These are phyloP conservation scores for Craterocephalus amniculus DNA, from an alignment of 2,797 vertebrate genomes.

Conservation along the genomic window DNA sequence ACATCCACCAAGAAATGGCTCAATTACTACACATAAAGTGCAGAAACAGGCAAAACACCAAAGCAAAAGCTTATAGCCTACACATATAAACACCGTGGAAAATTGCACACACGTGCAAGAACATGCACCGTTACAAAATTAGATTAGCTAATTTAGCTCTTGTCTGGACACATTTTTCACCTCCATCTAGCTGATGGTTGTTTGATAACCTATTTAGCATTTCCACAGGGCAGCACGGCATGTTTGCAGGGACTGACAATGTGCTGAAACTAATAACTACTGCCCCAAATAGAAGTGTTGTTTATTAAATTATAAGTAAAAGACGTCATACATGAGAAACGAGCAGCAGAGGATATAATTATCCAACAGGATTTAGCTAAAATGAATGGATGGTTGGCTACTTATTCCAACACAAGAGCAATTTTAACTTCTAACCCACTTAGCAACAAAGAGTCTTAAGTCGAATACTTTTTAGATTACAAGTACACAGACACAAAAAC, in stretches of 20 bases:
- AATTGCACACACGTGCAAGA: conserved; percentile 29
- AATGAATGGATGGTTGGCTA: conserved; percentile 34
- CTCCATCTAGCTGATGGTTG: conserved; percentile 61
- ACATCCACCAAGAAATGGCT: conserved; percentile 68
- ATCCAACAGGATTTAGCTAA: conserved; percentile 44
- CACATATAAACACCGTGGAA: conserved; percentile 44
- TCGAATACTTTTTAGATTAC: neutral
- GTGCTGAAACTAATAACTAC: conserved; percentile 68
- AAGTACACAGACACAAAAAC: neutral
- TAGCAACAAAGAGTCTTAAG: conserved; percentile 20
- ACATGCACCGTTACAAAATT: conserved; percentile 48
- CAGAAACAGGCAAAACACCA: neutral
- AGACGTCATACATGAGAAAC: conserved; percentile 53
- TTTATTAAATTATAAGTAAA: conserved; percentile 64
- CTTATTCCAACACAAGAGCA: conserved; percentile 8
- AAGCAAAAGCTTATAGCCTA: conserved; percentile 13
- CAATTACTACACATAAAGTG: conserved; percentile 69
- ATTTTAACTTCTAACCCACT: conserved; percentile 51
- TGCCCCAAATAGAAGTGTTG: conserved; percentile 62
- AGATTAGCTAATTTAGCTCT: conserved; percentile 80
- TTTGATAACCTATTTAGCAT: conserved; percentile 74
- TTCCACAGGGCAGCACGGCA: conserved; percentile 57
- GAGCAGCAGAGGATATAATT: conserved; percentile 36
- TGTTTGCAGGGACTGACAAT: conserved; percentile 45
- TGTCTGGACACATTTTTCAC: conserved; percentile 78